These are phyloP conservation scores for Drosophila mulleri DNA, from an alignment of 2,888 invertebrate genomes.

Conservation along the genomic window DNA sequence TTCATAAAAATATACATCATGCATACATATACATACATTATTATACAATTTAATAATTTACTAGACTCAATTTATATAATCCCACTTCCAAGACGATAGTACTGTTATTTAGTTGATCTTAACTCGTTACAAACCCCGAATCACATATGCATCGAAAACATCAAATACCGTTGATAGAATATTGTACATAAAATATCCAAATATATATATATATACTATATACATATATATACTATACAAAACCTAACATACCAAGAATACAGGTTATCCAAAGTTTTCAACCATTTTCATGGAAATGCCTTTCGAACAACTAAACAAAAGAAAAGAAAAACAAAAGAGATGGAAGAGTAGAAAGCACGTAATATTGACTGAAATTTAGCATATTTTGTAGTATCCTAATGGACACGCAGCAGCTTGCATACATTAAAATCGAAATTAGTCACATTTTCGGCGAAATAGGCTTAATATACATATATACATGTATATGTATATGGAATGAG, in stretches of 20 bases:
- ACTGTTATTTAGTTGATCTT: conserved; percentile 77
- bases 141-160: conserved; percentile 31
- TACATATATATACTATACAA: conserved; percentile 11
- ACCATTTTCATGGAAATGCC: conserved; percentile 29
- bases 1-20: conserved; percentile 18
- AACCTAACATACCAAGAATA: conserved; percentile 15
- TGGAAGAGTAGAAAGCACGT: conserved; percentile 27
- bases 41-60: conserved; percentile 24
- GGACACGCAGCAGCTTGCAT: conserved; percentile 58
- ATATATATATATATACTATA: conserved; percentile 14
- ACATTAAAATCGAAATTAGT: conserved; percentile 34
- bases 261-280: conserved; percentile 11
- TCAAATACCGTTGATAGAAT: conserved; percentile 22
- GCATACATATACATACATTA: conserved; percentile 1
- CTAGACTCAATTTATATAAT: conserved; percentile 47
- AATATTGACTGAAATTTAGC: conserved; percentile 76
- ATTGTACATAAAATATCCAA: conserved; percentile 47
- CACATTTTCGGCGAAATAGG: conserved; percentile 41
- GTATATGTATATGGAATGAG: conserved; percentile 15
- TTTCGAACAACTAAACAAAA: conserved; percentile 29
- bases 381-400: conserved; percentile 58
- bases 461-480: conserved; percentile 42
- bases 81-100: conserved; percentile 39
- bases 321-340: background rate
- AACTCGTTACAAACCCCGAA: conserved; percentile 37